A percentile compares a stretch with the other conserved stretches of the same genome.
phyloP scores from a whole-genome alignment of 2,113 vertebrate genomes.

The Lampris megalopsis region DNA sequence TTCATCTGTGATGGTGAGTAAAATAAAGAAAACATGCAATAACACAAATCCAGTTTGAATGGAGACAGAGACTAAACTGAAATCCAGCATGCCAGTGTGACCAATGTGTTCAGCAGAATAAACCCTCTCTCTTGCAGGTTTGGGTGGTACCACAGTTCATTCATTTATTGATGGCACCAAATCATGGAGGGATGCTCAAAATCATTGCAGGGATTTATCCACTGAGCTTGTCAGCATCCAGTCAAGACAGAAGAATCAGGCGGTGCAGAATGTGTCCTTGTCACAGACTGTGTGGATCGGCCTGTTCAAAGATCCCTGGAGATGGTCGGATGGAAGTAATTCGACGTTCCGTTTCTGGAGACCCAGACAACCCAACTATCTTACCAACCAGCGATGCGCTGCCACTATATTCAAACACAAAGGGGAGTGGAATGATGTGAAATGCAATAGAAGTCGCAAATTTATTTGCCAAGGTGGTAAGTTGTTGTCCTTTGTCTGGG shows the following conservation, averaged over 20 bases:
- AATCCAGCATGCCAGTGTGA: neutral
- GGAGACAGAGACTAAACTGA: neutral
- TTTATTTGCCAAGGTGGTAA: conserved; percentile 71
- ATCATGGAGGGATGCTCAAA: conserved; percentile 70
- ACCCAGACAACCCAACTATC: conserved; percentile 34
- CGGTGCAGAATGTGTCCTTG: conserved; percentile 19
- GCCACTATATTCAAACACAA: conserved; percentile 23
- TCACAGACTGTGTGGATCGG: conserved; percentile 68
- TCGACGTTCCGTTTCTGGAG: conserved; percentile 71
- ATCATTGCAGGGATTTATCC: conserved; percentile 56
- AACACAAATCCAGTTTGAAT: neutral
- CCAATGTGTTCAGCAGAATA: neutral
- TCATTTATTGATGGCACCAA: conserved; percentile 42
- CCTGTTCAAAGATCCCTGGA: conserved; percentile 76
- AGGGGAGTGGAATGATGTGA: conserved; percentile 64
- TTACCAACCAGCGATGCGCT: conserved; percentile 34
- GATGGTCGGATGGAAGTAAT: conserved; percentile 71
- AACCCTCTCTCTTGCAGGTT: conserved; percentile 36
- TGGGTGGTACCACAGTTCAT: neutral
- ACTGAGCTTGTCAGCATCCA: conserved; percentile 69
- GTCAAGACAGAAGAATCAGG: conserved; percentile 57
- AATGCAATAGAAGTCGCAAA: neutral
- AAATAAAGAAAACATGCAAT: neutral
- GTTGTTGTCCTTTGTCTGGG: conserved; percentile 10
- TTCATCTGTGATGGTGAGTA: conserved; percentile 76